A percentile compares a stretch with the other conserved stretches of the same genome.
Evolutionary conservation across 2,113 vertebrate species (phyloP).

Genomic region (Mustelus asterias): DNA sequence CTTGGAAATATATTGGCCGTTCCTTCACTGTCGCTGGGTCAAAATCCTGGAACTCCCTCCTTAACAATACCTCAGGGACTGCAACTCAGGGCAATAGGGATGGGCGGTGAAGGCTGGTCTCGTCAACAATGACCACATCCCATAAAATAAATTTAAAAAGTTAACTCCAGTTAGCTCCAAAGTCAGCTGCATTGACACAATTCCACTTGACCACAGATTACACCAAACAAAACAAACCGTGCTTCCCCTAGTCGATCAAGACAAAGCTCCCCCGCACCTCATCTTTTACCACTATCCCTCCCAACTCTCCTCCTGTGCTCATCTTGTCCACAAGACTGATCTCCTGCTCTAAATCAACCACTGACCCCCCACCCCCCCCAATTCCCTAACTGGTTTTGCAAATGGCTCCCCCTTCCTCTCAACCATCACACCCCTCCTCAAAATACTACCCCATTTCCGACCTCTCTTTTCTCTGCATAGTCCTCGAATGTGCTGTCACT

Average conservation of each 20-base stretch:
- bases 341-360: not conserved
- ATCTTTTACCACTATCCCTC: not conserved
- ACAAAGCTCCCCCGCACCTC: not conserved
- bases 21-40: too few relatives aligned
- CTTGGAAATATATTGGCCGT: too few relatives aligned
- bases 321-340: not conserved
- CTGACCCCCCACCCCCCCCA: not conserved
- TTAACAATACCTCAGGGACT: too few relatives aligned
- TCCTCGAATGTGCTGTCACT: not conserved
- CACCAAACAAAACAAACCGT: not conserved
- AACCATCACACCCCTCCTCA: not conserved
- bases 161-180: not conserved
- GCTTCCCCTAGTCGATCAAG: not conserved
- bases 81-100: too few relatives aligned
- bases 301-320: not conserved
- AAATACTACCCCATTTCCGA: not conserved
- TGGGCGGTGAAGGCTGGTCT: too few relatives aligned
- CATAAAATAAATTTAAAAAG: not conserved
- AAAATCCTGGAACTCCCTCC: too few relatives aligned
- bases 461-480: not conserved
- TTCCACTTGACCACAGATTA: not conserved
- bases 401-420: not conserved
- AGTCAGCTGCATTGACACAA: not conserved
- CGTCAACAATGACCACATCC: too few relatives aligned
- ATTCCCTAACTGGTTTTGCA: too few relatives aligned